These are phyloP conservation scores for Ormia ochracea DNA, from an alignment of 2,888 invertebrate genomes.

Conservation along the genomic window DNA sequence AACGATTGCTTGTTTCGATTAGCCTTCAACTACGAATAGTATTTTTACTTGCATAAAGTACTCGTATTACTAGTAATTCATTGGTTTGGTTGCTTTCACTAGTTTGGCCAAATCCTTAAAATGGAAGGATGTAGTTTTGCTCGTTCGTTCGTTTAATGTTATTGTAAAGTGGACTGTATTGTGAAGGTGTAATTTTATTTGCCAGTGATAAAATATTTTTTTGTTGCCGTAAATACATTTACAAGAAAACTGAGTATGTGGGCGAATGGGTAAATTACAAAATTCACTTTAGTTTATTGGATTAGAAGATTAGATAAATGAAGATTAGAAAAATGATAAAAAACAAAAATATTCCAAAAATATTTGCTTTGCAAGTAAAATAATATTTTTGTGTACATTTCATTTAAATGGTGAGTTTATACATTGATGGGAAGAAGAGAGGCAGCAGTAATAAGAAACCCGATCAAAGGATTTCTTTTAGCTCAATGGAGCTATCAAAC, in stretches of 20 bases:
- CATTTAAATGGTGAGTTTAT: too few species aligned
- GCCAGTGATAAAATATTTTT: slow-evolving; percentile 46
- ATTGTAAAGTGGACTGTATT: slow-evolving; percentile 28
- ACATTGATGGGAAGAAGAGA: too few species aligned
- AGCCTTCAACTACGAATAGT: neutral
- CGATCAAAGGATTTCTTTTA: too few species aligned
- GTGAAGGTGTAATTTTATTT: slow-evolving; percentile 44
- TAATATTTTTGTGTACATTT: too few species aligned
- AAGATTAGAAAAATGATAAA: slow-evolving; percentile 1
- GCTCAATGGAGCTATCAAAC: too few species aligned
- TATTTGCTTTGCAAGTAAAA: too few species aligned
- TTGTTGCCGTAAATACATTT: slow-evolving; percentile 35
- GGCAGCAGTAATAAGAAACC: too few species aligned
- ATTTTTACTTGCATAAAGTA: slow-evolving; percentile 8
- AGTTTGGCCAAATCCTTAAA: slow-evolving; percentile 9
- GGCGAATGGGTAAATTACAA: neutral
- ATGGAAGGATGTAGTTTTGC: neutral
- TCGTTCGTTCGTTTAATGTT: neutral
- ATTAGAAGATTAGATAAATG: slow-evolving; percentile 42
- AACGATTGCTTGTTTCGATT: neutral
- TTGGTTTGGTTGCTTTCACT: slow-evolving; percentile 26
- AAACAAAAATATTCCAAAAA: neutral
- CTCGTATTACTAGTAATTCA: slow-evolving; percentile 11
- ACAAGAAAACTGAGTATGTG: neutral
- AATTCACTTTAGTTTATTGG: slow-evolving; percentile 26